Evolutionary conservation across 2,797 vertebrate species (phyloP), one percentile per base, ranked within the genome.

Genomic region (Balearica regulorum): DNA sequence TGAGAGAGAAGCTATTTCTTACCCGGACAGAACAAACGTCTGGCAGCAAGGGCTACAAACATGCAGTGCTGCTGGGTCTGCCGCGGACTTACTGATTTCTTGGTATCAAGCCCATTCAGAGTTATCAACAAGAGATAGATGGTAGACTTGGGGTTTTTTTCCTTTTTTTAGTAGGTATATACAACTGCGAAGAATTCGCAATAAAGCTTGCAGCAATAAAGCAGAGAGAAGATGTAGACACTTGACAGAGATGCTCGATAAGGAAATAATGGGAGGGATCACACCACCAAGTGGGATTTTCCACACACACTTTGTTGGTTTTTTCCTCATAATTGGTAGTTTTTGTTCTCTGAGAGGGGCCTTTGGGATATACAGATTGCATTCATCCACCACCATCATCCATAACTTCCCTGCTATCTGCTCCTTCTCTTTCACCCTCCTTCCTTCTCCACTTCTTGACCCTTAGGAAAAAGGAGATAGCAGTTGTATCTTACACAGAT

Each of bases 191-290:
- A 80, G 71, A 44, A 3, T 7, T 29, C 75, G 41, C 68, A 72
- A 16, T 66, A 73, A 43, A 68, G 58, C 60, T 64, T 64, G 51
- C 13, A 68, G 35, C 48, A 58, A 9, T 86, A 89, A 69, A 96
- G 54, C 21, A 83, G 57, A 85, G 35, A 9, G 55, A 66, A 93
- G 18, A 33, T 49, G 19, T 16, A 85, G 53, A 4, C 9, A 4
- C 8, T 72, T 1, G 3, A 25, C 8, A 16, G 39, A 88, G 51
- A 1, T 0, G 16, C 15, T 89, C 0, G 1, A 14, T 39, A 26
- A 70, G 49, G 24, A 89, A 37, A 29, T 31, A 48, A 43, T 17
- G 11, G 76, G 15, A 70, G 22, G n/a, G 55, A 49, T 87, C 16
- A 16, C 16, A 29, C 2, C 54, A 61, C 14, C 26, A 22, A 41